Percentiles rank a stretch among this genome's conserved stretches.
phyloP scores from a whole-genome alignment of 2,797 vertebrate species.

The Malacoraja senta region DNA sequence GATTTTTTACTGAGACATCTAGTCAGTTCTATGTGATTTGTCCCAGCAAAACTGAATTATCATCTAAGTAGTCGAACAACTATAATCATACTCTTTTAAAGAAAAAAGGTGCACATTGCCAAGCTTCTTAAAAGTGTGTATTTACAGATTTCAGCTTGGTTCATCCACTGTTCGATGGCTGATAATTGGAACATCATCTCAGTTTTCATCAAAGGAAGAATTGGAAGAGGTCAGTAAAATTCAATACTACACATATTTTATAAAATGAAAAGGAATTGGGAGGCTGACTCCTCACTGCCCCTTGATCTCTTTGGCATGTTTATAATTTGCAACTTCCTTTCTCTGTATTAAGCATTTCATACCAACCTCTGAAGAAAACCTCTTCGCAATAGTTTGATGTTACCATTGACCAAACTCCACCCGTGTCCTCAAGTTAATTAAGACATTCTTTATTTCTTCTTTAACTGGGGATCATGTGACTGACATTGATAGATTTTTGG shows the following conservation, averaged over 20 bases:
- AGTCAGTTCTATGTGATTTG: background rate
- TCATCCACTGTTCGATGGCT: slow-evolving; percentile 61
- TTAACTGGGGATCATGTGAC: background rate
- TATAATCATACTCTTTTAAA: background rate
- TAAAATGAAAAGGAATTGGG: background rate
- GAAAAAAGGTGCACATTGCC: background rate
- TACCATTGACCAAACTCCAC: too few relatives aligned
- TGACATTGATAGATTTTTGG: background rate
- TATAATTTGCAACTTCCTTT: too few relatives aligned
- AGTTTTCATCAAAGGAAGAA: slow-evolving; percentile 65
- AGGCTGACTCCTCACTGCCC: background rate
- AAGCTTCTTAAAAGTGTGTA: background rate
- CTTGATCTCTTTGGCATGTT: background rate
- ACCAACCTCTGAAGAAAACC: too few relatives aligned
- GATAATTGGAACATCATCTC: slow-evolving; percentile 56
- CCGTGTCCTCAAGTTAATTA: background rate
- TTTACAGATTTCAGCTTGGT: slow-evolving; percentile 62
- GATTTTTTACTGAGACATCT: too few relatives aligned
- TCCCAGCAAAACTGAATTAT: background rate
- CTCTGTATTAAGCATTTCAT: too few relatives aligned
- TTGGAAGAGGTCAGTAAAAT: slow-evolving; percentile 55
- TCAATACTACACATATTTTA: background rate
- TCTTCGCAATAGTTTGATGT: too few relatives aligned
- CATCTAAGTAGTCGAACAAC: background rate
- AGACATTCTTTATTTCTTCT: background rate